Evolutionary conservation across 2,797 vertebrate species (phyloP), one percentile per base, ranked within the genome.

Genomic region (Parauchenoglanis ngamensis): DNA sequence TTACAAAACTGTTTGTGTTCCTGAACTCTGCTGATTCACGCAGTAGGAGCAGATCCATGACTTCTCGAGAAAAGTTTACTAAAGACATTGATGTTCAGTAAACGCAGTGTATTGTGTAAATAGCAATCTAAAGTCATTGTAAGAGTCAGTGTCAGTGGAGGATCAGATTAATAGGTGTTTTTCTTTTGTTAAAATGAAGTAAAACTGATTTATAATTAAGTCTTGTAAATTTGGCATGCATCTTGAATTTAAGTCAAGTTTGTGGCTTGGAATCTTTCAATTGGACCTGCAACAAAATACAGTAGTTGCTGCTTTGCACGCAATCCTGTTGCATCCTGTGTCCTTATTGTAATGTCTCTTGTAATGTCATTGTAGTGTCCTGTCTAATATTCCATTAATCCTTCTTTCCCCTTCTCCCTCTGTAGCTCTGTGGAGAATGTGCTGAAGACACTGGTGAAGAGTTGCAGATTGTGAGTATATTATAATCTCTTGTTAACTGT

Each of bases 361-460:
- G 73, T 40, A 81, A 72, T 67, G 73, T 68, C 12, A 12, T 80
- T 56, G 80, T 65, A 84, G 28, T 70, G 21, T 82, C 10, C 35
- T 70, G 4, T 85, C 19, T 35, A 19, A 59, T 46, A 67, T 21
- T 56, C 4, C 13, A 54, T 76, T 63, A 68, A 88, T 23, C 90
- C 65, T 89, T 73, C 91, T 25, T 92, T 83, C 90, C 91, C 93
- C 57, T 75, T 92, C 56, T 21, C 52, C 65, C 49, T 67, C 6
- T 92, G 88, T 94, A 99, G 98, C 94, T 98, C 97, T 77, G 95
- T 98, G 94, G 98, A 99, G 94, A 97, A 97, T 90, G 96, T 99
- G 91, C 93, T 99, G 95, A 99, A 99, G 95, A 98, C 97, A 85
- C 95, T 99, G 54, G 97, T 99, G 94, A 99, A 98, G 95, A 98